Conservation (phyloP, 2,113 vertebrate species). For the Deroptyus accipitrinus region DNA sequence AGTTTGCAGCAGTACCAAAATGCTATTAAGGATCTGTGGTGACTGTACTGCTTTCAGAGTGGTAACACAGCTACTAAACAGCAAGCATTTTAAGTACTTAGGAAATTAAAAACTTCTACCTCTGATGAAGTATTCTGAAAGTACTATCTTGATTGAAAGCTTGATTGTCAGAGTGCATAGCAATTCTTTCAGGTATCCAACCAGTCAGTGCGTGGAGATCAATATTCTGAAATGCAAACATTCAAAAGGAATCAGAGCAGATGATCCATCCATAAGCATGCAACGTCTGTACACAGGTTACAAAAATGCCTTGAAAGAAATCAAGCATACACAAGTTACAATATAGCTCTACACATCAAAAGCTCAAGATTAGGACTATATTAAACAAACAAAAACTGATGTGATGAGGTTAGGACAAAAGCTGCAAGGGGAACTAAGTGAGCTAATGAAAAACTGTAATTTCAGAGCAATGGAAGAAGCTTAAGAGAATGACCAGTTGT, state of each 20-base stretch:
- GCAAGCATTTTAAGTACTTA: background rate
- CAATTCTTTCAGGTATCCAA: constrained; percentile 98
- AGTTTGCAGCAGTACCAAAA: background rate
- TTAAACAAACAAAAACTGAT: background rate
- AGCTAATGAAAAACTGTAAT: background rate
- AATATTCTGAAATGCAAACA: constrained; percentile 86
- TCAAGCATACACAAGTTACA: background rate
- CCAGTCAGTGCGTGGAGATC: constrained; percentile 97
- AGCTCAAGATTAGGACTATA: background rate
- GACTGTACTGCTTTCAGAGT: background rate
- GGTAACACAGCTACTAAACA: background rate
- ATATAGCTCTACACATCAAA: background rate
- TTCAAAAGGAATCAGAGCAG: background rate
- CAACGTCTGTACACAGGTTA: background rate
- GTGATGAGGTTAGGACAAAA: background rate
- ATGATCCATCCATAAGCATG: background rate
- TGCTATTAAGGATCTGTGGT: background rate
- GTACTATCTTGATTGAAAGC: constrained; percentile 91
- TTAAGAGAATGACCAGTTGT: background rate
- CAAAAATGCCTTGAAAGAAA: background rate
- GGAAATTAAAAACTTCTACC: constrained; percentile 69
- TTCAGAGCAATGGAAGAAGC: background rate
- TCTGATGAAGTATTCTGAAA: constrained; percentile 97
- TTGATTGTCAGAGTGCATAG: constrained; percentile 99
- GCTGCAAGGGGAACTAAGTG: background rate